Percentiles rank a stretch among this genome's conserved stretches.
Evolutionary conservation across 1,140 invertebrate species (phyloP).

Genomic region (Drosophila saltans): DNA sequence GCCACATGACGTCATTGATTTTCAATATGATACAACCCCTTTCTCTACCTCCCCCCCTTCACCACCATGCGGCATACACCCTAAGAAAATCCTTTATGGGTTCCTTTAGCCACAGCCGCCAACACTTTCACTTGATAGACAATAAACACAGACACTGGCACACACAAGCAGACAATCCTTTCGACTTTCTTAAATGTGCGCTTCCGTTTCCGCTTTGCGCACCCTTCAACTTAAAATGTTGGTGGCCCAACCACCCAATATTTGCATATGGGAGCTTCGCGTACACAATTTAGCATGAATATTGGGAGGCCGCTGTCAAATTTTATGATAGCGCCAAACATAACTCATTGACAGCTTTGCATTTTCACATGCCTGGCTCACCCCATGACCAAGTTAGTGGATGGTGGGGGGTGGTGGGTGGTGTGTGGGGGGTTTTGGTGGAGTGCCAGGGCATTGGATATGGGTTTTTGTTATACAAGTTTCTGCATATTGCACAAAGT

Average conservation of each 20-base stretch:
- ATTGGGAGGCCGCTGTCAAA: slow-evolving; percentile 59
- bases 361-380: slow-evolving; percentile 69
- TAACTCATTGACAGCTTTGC: slow-evolving; percentile 82
- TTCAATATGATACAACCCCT: slow-evolving; percentile 30
- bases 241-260: slow-evolving; percentile 11
- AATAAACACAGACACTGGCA: slow-evolving; percentile 7
- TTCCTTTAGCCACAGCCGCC: slow-evolving; percentile 32
- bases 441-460: neutral
- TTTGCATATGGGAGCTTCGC: slow-evolving; percentile 55
- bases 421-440: slow-evolving; percentile 29
- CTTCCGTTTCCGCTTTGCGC: slow-evolving; percentile 59
- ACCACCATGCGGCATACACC: neutral
- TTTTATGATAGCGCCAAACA: slow-evolving; percentile 81
- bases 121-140: slow-evolving; percentile 53
- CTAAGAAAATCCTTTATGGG: neutral
- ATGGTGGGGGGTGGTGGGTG: neutral
- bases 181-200: slow-evolving; percentile 65
- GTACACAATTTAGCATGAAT: no score
- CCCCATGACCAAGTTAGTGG: no score
- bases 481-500: slow-evolving; percentile 82
- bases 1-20: slow-evolving; percentile 63
- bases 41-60: neutral
- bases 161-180: slow-evolving; percentile 46
- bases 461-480: neutral
- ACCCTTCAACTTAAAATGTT: slow-evolving; percentile 8